Evolutionary conservation across 2,797 vertebrate species (phyloP), one percentile per base, ranked within the genome.

Genomic region (Myioborus miniatus): DNA sequence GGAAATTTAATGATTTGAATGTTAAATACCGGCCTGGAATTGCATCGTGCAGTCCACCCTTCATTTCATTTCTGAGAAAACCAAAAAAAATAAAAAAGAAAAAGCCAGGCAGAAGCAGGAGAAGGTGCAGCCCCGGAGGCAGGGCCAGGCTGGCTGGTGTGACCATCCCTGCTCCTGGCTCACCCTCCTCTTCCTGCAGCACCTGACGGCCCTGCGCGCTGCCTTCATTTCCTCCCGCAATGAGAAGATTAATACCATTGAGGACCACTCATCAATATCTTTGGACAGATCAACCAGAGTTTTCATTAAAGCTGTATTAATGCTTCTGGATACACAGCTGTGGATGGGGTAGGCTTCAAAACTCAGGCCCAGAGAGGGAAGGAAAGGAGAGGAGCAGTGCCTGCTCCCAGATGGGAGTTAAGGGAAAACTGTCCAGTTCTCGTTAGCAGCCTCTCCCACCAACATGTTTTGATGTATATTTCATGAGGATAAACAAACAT

Each of bases 401-500:
- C 71, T 11, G 18, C 53, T 94, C 67, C 64, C 67, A 44, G 63
- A 32, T 16, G 53, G 84, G 93, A 96, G 96, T 96, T 96, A 96
- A 91, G 41, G 24, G 65, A 91, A 95, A 74, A 85, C 47, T 0
- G 15, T 93, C 89, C 94, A 1, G 39, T 50, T 94, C 90, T 97
- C 86, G 58, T 98, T 97, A 97, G 86, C 18, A 36, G 79, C 91
- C 89, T 95, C 96, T 93, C 92, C 95, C 86, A 92, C 95, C 95
- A 96, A 97, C 97, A 84, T 94, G 90, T 97, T 98, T 98, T 98
- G 97, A 97, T 97, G 97, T 98, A 98, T 97, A 98, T 99, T 99
- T 98, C 98, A 98, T 98, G 98, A 98, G 97, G 97, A 98, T 99
- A 99, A 99, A 99, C 98, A 99, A 98, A 98, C 98, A 99, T 99